phyloP scores from a whole-genome alignment of 2,113 vertebrate species.

The Pleuronectes platessa region DNA sequence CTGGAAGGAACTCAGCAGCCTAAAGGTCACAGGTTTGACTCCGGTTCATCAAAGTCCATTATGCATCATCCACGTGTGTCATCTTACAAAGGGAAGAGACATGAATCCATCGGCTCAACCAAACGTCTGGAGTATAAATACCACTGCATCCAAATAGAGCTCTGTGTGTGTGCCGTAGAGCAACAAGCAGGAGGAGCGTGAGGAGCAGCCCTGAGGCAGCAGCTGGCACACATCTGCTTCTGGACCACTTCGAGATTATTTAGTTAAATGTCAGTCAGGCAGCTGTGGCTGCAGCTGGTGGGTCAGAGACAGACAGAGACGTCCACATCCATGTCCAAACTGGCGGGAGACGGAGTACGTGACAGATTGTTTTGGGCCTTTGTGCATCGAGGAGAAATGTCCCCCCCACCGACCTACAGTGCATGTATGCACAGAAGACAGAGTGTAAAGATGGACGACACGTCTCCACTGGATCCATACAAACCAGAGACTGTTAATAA shows the following conservation, averaged over 20 bases:
- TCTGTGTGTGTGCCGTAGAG: neutral
- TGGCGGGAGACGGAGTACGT: neutral
- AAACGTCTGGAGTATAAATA: conserved; percentile 29
- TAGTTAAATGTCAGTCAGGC: conserved; percentile 59
- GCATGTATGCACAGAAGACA: too few species aligned
- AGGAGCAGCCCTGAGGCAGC: conserved; percentile 38
- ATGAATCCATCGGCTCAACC: neutral
- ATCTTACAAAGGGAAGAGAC: too few species aligned
- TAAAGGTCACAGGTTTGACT: neutral
- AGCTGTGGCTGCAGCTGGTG: conserved; percentile 59
- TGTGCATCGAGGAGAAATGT: too few species aligned
- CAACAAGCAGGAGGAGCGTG: too few species aligned
- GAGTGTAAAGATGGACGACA: too few species aligned
- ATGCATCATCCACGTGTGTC: too few species aligned
- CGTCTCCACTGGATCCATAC: too few species aligned
- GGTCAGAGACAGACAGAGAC: conserved; percentile 14
- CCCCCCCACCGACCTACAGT: too few species aligned
- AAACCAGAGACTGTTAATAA: too few species aligned
- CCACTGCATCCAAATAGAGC: conserved; percentile 37
- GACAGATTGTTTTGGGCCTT: too few species aligned
- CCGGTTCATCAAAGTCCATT: too few species aligned
- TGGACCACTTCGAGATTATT: conserved; percentile 58
- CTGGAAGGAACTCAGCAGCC: neutral
- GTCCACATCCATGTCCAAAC: neutral
- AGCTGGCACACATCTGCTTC: conserved; percentile 64